Base-by-base conservation (phyloP, 2,888 invertebrate species). In the Xestoiulus laeticollis region DNA sequence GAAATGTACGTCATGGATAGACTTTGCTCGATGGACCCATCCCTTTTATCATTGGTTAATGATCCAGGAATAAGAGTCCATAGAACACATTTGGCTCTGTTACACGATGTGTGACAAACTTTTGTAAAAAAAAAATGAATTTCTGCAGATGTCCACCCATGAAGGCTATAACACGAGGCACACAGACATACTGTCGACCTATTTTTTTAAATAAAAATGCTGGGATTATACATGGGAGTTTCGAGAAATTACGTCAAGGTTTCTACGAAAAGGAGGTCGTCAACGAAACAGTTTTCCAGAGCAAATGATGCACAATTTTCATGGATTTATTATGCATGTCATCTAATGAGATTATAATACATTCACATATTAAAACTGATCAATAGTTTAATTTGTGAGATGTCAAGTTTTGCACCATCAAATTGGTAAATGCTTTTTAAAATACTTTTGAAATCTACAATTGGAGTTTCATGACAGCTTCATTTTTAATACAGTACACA, bases 31-130 rank as follows among this genome's bases (percentile, higher is more conserved):
- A 14, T 78, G 78, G 78, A 26, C 78, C 78, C 78, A 78, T 78
- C 78, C 48, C 78, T 78, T 78, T 78, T 30, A 30, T 78, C 22
- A 78, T 30, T 78, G 78, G 78, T 26, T 78, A 78, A 78, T 78
- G 78, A 26, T 30, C 30, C 78, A 78, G 78, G 78, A 12, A 78
- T 78, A 78, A 78, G 22, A 22, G 68, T 68, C 22, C 26, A 2
- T n/a, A 59, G 59, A 59, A 59, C 59, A n/a, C 59, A 59, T 59
- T 59, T n/a, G 19, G 78, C 30, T 6, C 30, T 78, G 14, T 78
- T 1, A 22, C 30, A 78, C 78, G 38, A 38, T 38, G 78, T 78
- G 78, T 26, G 14, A 78, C 30, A 78, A 78, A 78, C n/a, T 26
- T 30, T 78, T 78, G 78, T 2, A 38, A 38, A 38, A 38, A 38